Conservation (phyloP, 2,113 vertebrate species). For the Megaptera novaeangliae region DNA sequence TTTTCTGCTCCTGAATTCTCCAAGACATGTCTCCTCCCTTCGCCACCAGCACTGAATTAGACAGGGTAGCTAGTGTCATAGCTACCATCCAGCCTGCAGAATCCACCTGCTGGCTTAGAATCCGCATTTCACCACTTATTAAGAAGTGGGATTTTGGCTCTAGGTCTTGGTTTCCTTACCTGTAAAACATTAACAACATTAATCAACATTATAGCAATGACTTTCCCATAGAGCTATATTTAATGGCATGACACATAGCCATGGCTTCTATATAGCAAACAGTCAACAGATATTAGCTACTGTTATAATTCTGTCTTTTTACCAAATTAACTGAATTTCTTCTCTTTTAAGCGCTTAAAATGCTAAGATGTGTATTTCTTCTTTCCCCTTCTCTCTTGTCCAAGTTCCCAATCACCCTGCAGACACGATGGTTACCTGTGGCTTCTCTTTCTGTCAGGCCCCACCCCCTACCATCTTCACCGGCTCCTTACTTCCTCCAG, state of each 20-base stretch:
- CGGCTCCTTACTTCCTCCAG: slow-evolving; percentile 22
- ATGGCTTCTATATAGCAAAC: neutral
- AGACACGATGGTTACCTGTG: neutral
- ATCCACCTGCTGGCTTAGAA: neutral
- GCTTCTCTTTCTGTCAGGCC: neutral
- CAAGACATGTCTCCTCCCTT: neutral
- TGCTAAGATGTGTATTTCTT: neutral
- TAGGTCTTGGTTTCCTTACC: neutral
- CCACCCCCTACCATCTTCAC: neutral
- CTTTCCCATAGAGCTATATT: neutral
- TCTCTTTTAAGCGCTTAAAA: slow-evolving; percentile 44
- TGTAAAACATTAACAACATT: neutral
- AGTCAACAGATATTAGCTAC: neutral
- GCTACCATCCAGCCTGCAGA: neutral
- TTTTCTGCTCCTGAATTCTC: neutral
- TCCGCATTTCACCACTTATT: neutral
- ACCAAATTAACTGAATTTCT: slow-evolving; percentile 49
- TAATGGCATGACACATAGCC: neutral
- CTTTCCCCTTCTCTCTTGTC: neutral
- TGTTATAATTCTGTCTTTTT: neutral
- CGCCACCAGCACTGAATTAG: neutral
- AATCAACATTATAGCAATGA: neutral
- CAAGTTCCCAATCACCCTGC: neutral
- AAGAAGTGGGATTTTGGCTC: neutral
- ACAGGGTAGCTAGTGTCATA: neutral